Conservation (phyloP, 2,888 invertebrate species). For the Slavum lentiscoides region DNA sequence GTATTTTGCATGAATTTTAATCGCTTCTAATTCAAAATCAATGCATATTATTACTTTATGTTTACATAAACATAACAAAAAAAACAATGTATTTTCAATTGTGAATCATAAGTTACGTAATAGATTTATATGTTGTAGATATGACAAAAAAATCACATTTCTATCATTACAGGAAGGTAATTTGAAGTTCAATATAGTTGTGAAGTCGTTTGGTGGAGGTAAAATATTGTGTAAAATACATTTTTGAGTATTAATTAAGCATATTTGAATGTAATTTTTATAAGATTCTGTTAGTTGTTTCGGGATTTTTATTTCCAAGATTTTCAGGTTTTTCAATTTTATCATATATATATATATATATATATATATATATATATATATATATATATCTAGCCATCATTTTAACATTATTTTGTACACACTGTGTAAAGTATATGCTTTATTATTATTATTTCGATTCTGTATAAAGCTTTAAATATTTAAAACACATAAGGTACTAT, state of each 20-base stretch:
- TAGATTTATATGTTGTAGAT: neutral
- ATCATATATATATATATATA: too few species aligned
- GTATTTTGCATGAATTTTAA: constrained; percentile 59
- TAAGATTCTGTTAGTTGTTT: neutral
- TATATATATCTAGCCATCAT: neutral
- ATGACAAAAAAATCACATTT: neutral
- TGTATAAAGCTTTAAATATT: too few species aligned
- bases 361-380: too few species aligned
- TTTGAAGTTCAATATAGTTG: neutral
- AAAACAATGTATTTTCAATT: neutral
- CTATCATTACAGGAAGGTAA: constrained; percentile 6
- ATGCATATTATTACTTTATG: neutral
- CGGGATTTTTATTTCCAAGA: neutral
- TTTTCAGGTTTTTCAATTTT: neutral
- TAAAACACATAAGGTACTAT: too few species aligned
- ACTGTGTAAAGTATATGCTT: too few species aligned
- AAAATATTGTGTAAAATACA: neutral
- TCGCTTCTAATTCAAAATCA: constrained; percentile 19
- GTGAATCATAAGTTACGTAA: neutral
- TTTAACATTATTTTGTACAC: too few species aligned
- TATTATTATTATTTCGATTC: too few species aligned
- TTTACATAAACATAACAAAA: neutral
- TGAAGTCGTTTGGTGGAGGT: neutral
- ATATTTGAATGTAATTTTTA: too few species aligned
- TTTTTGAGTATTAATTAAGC: neutral